Base-by-base conservation (phyloP, 2,113 vertebrate species). In the Cacatua alba region DNA sequence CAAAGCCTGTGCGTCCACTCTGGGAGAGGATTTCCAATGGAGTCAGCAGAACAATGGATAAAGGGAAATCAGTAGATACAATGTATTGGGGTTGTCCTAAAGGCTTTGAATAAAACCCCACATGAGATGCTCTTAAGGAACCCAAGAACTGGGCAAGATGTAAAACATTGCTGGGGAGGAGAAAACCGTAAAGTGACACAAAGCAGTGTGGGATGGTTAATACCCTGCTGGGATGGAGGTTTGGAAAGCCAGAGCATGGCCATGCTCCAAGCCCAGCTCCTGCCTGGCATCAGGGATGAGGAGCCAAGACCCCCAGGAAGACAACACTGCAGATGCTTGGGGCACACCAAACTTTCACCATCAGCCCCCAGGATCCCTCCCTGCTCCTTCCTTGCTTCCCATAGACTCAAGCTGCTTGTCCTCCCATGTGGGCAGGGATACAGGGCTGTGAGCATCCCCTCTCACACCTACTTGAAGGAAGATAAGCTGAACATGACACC, bases 61-160 rank as follows among this genome's bases (percentile, higher is more conserved):
- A 92, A 94, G 91, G 81, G 74, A 92, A 94, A 92, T 87, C 91
- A 92, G 88, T 29, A 84, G 88, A 63, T 85, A 55, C 65, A 94
- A 94, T 92, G 88, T 82, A 79, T 59, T 87, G 8, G 70, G 92
- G 92, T 94, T 95, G 91, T 91, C 92, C 86, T 79, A 94, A 91
- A 94, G 92, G 72, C 83, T 96, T 86, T 86, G 69, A 94, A 92
- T 87, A 82, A 95, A 96, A 93, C 65, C 91, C 83, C 91, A 79
- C 83, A 82, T 51, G 85, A 96, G 93, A 91, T 0, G 0, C 62
- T 86, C 63, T 88, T 92, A 84, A 81, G 86, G 88, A 90, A 92
- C 62, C 60, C 28, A 71, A 84, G 92, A 39, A 24, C 89, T 82
- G 86, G 90, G 49, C 20, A 39, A 94, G 35, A 94, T 57, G 62